Evolutionary conservation across 2,888 invertebrate genomes (phyloP), one percentile per base, ranked within the genome.

Genomic region (Elegia similella): DNA sequence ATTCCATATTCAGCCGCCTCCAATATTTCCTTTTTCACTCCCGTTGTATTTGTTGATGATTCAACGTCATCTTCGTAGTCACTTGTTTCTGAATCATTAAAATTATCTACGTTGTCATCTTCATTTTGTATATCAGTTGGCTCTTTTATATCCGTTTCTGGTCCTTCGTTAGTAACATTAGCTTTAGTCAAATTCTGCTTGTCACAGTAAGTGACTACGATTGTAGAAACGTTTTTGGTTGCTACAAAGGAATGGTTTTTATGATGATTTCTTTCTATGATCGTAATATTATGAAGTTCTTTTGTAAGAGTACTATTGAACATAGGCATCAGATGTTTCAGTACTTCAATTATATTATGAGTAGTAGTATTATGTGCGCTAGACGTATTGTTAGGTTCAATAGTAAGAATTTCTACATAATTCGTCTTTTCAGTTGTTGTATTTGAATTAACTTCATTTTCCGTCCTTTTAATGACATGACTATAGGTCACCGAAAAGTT

Each of bases 1-100:
- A 95, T 86, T 2, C 95, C 95, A 68, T 93, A 93, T 66, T 94
- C 92, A 2, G 94, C 93, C n/a, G 95, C 95, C 74, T 94, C 93
- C 59, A 93, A 80, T n/a, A 95, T 80, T 64, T 94, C 93, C 60
- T 73, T 85, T 56, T 81, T 82, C 60, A 83, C 83, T 44, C 73
- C 64, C 1, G 84, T 82, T 50, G 78, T 58, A 61, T 77, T 80
- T 8, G 59, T 65, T 23, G 65, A 59, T 38, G 64, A 70, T 2
- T 71, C 68, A 53, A 72, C 69, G 56, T 73, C 64, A 15, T 72
- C 68, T 32, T 73, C 67, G 42, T 66, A 59, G 17, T 62, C 60
- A 29, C 12, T 38, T 12, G 17, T 12, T 17, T 52, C 52, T 2
- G 16, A 2, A 8, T 62, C 65, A n/a, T 61, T 55, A 42, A 63